Conservation (phyloP, 2,888 invertebrate genomes). For the Glaucopsyche alexis region DNA sequence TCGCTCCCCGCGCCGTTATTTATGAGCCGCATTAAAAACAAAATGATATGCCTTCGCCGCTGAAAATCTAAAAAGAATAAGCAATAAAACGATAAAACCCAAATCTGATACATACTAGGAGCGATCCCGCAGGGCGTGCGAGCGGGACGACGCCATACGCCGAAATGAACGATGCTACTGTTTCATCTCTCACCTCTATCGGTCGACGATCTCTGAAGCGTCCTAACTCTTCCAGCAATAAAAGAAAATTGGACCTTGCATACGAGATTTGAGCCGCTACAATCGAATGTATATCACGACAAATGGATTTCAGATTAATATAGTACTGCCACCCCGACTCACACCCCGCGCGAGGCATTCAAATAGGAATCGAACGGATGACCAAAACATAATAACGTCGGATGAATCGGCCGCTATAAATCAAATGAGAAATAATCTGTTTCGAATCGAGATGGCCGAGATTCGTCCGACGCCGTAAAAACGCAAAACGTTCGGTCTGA, state of each 20-base stretch:
- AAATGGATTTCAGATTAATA: slow-evolving; percentile 80
- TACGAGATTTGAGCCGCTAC: slow-evolving; percentile 52
- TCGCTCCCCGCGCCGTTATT: slow-evolving; percentile 71
- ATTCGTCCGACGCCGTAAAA: slow-evolving; percentile 67
- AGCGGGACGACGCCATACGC: slow-evolving; percentile 67
- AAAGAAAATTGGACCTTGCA: slow-evolving; percentile 65
- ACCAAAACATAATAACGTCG: slow-evolving; percentile 80
- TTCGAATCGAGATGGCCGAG: slow-evolving; percentile 71
- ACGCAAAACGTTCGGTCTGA: slow-evolving; percentile 79
- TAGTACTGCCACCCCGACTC: slow-evolving; percentile 78
- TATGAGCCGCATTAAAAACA: slow-evolving; percentile 77
- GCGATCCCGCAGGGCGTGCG: slow-evolving; percentile 71
- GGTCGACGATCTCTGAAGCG: slow-evolving; percentile 73
- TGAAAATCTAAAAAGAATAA: slow-evolving; percentile 81
- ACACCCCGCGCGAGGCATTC: slow-evolving; percentile 78
- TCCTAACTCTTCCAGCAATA: slow-evolving; percentile 68
- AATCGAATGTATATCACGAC: slow-evolving; percentile 73
- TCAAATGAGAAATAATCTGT: slow-evolving; percentile 82
- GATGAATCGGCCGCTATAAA: slow-evolving; percentile 77
- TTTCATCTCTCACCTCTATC: slow-evolving; percentile 81
- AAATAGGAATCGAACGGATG: slow-evolving; percentile 81
- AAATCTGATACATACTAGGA: slow-evolving; percentile 80
- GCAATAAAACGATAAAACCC: slow-evolving; percentile 81
- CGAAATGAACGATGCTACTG: slow-evolving; percentile 79
- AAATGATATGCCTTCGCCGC: slow-evolving; percentile 79